Evolutionary conservation across 1,140 invertebrate species (phyloP).

Genomic region (Yoshiicerus persimilis): DNA sequence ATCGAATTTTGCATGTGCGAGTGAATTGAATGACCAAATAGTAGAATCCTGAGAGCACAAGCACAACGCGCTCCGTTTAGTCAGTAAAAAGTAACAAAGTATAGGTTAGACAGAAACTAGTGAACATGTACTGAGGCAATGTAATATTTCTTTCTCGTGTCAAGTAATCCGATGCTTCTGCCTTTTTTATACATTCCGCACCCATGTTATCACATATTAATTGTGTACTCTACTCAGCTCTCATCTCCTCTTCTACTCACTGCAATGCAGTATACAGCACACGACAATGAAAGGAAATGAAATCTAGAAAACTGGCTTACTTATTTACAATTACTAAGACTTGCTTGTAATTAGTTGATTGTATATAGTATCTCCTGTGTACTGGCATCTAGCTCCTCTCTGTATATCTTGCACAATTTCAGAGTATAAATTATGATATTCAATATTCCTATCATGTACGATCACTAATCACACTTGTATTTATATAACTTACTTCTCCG

Average conservation of each 20-base stretch:
- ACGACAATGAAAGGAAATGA: background rate
- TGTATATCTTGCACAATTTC: too few species aligned
- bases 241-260: background rate
- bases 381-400: too few species aligned
- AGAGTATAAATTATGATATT: too few species aligned
- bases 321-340: background rate
- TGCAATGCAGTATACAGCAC: background rate
- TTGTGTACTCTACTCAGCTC: background rate
- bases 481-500: too few species aligned
- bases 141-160: slow-evolving; percentile 2
- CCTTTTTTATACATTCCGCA: slow-evolving; percentile 1
- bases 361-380: background rate
- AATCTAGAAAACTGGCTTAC: background rate
- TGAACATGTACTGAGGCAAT: background rate
- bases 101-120: background rate
- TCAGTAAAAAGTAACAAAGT: background rate
- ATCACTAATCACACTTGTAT: too few species aligned
- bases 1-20: background rate
- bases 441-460: too few species aligned
- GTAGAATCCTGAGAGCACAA: background rate
- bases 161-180: slow-evolving; percentile 5
- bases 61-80: too few species aligned
- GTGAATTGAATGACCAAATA: background rate
- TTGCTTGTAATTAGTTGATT: background rate
- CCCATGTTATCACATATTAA: slow-evolving; percentile 15